Conservation (phyloP, 2,888 invertebrate species). For the Cosmopolites sordidus region DNA sequence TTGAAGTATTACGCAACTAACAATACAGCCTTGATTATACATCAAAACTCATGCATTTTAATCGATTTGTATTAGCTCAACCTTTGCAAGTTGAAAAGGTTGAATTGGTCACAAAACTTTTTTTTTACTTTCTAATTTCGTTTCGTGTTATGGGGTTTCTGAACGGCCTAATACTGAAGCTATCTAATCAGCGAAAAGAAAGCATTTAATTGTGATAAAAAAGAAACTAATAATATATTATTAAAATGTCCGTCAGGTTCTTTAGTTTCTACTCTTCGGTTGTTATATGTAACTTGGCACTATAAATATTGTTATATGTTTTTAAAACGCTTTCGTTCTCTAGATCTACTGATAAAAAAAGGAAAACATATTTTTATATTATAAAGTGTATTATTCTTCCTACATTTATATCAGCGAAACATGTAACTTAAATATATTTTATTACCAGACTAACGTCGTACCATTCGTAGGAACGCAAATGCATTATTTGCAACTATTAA, state of each 20-base stretch:
- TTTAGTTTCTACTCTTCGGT: constrained; percentile 38
- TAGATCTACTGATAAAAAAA: constrained; percentile 1
- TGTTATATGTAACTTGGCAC: constrained; percentile 46
- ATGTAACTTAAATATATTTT: neutral
- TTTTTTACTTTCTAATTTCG: constrained; percentile 2
- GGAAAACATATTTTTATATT: constrained; percentile 2
- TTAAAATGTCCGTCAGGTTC: constrained; percentile 39
- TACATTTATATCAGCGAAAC: constrained; percentile 2
- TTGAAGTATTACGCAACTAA: too few species aligned
- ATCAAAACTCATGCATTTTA: too few species aligned
- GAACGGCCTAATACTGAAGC: constrained; percentile 35
- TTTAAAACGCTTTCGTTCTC: constrained; percentile 6
- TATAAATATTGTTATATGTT: constrained; percentile 22
- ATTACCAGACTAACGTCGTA: too few species aligned
- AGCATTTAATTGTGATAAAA: constrained; percentile 36
- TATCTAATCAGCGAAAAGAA: constrained; percentile 26
- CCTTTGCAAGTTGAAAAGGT: too few species aligned
- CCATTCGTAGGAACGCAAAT: too few species aligned
- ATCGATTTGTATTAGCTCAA: too few species aligned
- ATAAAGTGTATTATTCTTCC: constrained; percentile 5
- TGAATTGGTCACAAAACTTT: neutral
- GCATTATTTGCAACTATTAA: too few species aligned
- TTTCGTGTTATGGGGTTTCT: constrained; percentile 25
- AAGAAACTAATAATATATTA: constrained; percentile 15
- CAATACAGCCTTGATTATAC: too few species aligned